Evolutionary conservation across 2,113 vertebrate species (phyloP).

Genomic region (Hemicordylus capensis): DNA sequence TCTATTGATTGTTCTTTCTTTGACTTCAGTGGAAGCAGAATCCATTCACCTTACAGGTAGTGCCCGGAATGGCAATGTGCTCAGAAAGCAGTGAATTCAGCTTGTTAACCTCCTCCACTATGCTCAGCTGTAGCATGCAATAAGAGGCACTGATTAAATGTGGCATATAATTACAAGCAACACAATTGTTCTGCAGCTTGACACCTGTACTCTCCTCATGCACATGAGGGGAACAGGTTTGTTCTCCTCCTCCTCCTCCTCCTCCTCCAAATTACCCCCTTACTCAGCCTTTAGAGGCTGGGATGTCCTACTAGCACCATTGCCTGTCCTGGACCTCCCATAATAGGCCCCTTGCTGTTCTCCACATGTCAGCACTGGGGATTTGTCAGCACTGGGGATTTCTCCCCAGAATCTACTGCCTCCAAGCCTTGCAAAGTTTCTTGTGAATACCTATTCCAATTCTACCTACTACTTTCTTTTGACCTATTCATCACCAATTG

Average conservation of each 20-base stretch:
- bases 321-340: neutral
- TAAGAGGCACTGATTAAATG: neutral
- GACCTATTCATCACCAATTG: neutral
- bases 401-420: neutral
- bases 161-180: neutral
- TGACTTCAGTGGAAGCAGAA: neutral
- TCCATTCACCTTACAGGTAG: neutral
- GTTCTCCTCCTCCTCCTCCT: neutral
- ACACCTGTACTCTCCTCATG: neutral
- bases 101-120: neutral
- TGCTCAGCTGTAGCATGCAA: neutral
- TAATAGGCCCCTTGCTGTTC: neutral
- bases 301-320: neutral
- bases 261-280: neutral
- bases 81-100: neutral
- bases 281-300: neutral
- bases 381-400: neutral
- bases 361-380: neutral
- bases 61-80: neutral
- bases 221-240: neutral
- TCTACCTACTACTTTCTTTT: neutral
- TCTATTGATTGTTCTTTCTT: neutral
- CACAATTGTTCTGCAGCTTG: neutral
- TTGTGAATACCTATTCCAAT: neutral
- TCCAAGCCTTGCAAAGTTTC: neutral